Evolutionary conservation across 2,888 invertebrate genomes (phyloP), one percentile per base, ranked within the genome.

Genomic region (Sisyra terminalis): DNA sequence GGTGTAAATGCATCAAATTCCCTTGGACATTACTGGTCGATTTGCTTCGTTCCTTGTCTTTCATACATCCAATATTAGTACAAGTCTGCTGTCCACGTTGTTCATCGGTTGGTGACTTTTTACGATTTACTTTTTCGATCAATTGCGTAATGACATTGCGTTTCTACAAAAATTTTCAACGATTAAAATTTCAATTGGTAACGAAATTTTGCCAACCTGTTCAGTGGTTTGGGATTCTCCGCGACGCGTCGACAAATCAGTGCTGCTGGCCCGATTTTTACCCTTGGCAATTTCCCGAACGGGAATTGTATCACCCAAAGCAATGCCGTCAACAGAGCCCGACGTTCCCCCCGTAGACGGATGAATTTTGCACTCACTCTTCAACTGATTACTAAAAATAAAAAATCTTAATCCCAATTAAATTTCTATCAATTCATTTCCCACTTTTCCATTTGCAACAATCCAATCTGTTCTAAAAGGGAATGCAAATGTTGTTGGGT

Each of bases 401-500:
- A 3, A 6, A 13, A 40, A n/a, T n/a, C n/a, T n/a, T n/a, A n/a
- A n/a, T n/a, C n/a, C n/a, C n/a, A n/a, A 30, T 30, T n/a, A 24
- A 5, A 24, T 24, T 24, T 24, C 24, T 24, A 37, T 14, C 3
- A 37, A 39, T 11, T 45, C 16, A 32, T 37, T 43, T 43, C 46
- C 40, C 45, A 45, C 47, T 32, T 50, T 45, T 43, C 43, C 53
- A 59, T 53, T 43, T 64, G 64, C 35, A 65, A 49, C 24, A 59
- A 53, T 13, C 68, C 64, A 47, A 71, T 60, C 52, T 71, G 70
- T 50, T 72, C 70, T 39, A 72, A 51, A 29, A 72, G 55, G n/a
- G 57, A 60, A 47, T 70, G 69, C 44, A 71, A 52, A 48, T 70
- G 69, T 29, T 63, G 63, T 50, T 67, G 66, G 13, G 65, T 63